Conservation (phyloP, 2,797 vertebrate genomes). For the Eidolon dupreanum region DNA sequence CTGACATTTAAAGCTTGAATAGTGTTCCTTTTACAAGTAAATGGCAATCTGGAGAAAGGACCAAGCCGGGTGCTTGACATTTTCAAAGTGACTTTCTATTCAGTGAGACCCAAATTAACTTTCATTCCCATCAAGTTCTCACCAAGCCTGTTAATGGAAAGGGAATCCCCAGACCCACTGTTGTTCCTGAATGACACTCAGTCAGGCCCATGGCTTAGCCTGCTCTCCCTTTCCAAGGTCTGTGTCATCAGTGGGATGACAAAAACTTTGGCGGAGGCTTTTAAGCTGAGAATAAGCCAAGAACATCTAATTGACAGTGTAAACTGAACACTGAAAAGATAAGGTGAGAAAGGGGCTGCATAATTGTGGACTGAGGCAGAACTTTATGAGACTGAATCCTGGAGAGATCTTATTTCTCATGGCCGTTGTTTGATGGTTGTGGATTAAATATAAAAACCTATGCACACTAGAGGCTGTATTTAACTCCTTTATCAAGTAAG, state of each 20-base stretch:
- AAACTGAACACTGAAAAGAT: not conserved
- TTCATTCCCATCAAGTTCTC: not conserved
- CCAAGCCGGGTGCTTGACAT: constrained; percentile 20
- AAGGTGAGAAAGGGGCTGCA: not conserved
- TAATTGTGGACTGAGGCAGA: not conserved
- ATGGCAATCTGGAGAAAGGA: constrained; percentile 11
- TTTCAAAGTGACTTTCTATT: constrained; percentile 35
- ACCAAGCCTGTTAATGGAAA: not conserved
- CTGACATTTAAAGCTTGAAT: constrained; percentile 43
- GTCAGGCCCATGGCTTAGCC: not conserved
- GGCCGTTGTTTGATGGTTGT: not conserved
- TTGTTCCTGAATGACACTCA: not conserved
- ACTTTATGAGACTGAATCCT: not conserved
- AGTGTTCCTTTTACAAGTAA: constrained; percentile 16
- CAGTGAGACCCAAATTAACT: constrained; percentile 21
- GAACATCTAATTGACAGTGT: not conserved
- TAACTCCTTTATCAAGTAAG: constrained; percentile 30
- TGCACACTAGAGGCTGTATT: not conserved
- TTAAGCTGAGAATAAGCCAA: not conserved
- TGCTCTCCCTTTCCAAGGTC: not conserved
- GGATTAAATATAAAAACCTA: not conserved
- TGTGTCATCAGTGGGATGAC: not conserved
- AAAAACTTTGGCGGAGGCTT: not conserved
- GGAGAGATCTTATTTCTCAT: not conserved
- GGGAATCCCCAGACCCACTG: not conserved